phyloP scores from a whole-genome alignment of 2,888 invertebrate genomes.

The Isoperla grammatica region DNA sequence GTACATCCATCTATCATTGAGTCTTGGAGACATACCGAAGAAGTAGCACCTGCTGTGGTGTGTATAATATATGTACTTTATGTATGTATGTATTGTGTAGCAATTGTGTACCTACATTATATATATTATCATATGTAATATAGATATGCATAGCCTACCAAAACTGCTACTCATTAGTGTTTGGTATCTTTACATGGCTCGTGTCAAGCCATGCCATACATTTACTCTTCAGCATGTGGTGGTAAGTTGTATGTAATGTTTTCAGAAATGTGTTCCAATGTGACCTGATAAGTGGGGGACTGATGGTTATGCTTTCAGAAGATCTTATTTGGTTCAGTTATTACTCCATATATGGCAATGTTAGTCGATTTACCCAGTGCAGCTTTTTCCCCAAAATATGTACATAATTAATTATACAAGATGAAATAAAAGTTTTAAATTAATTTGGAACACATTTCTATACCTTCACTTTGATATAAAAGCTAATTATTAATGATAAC shows the following conservation, averaged over 20 bases:
- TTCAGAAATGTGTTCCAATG: constrained; percentile 28
- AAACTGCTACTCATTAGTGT: background rate
- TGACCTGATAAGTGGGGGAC: constrained; percentile 3
- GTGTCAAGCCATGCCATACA: constrained; percentile 22
- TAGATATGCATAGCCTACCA: too few relatives aligned
- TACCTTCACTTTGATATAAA: background rate
- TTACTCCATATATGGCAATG: background rate
- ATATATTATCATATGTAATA: too few relatives aligned
- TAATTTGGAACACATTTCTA: constrained; percentile 28
- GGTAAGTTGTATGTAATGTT: constrained; percentile 22
- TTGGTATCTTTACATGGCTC: constrained; percentile 29
- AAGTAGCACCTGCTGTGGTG: background rate
- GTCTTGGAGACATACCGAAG: constrained; percentile 26
- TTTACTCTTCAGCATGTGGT: constrained; percentile 23
- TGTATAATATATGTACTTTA: too few relatives aligned
- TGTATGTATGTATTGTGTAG: too few relatives aligned
- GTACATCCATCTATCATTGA: constrained; percentile 25
- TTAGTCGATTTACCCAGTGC: constrained; percentile 20
- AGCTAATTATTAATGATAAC: background rate
- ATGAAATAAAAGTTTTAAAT: constrained; percentile 4
- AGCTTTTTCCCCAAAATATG: constrained; percentile 16
- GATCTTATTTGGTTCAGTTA: too few relatives aligned
- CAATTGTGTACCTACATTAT: constrained; percentile 3
- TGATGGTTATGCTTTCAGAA: too few relatives aligned
- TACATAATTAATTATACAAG: background rate